Percentiles rank a stretch among this genome's conserved stretches.
Conservation (phyloP, 2,888 invertebrate genomes). For the Stenotaenia linearis region DNA sequence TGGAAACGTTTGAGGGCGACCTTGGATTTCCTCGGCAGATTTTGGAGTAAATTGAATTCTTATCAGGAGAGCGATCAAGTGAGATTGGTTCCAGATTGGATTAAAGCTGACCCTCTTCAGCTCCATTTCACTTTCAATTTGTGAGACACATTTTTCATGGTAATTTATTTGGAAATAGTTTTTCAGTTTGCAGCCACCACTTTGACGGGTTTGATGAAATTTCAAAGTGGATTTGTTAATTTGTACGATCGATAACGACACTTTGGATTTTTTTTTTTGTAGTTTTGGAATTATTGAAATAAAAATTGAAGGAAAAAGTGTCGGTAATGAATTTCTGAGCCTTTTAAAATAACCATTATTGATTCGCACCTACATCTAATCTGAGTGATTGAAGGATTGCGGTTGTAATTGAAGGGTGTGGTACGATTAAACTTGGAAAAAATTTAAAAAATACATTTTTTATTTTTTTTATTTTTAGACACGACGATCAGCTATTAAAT, state of each 20-base stretch:
- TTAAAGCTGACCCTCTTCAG: conserved; percentile 31
- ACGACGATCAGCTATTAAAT: conserved; percentile 32
- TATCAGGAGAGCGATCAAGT: conserved; percentile 29
- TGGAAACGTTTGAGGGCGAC: neutral
- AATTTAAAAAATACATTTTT: neutral
- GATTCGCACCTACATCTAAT: neutral
- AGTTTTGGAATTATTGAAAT: no score
- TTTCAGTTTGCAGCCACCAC: neutral
- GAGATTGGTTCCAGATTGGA: conserved; percentile 32
- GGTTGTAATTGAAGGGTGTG: no score
- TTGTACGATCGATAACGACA: neutral
- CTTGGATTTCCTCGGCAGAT: conserved; percentile 2
- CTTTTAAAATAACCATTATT: neutral
- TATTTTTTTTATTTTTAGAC: neutral
- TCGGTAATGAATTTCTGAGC: neutral
- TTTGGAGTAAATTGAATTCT: conserved; percentile 31
- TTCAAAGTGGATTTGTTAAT: neutral
- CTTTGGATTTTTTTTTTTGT: no score
- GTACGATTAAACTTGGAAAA: no score
- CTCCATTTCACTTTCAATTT: conserved; percentile 29
- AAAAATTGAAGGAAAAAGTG: no score
- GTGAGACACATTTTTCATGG: conserved; percentile 21
- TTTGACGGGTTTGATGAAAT: neutral
- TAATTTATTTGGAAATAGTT: conserved; percentile 26
- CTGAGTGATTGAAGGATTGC: neutral